Evolutionary conservation across 2,888 invertebrate genomes (phyloP).

Genomic region (Xylota sylvarum): DNA sequence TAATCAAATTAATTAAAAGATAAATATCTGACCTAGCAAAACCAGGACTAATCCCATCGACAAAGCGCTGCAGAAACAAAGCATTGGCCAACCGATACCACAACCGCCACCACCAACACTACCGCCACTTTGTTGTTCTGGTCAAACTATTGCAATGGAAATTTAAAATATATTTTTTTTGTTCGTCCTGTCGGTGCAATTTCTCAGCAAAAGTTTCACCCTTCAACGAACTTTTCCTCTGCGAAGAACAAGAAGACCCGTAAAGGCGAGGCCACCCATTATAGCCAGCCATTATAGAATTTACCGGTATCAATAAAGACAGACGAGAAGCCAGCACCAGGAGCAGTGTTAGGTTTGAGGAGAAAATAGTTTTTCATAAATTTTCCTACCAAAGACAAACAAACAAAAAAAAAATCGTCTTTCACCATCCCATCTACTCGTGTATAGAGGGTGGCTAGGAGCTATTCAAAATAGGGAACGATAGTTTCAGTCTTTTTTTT

Average conservation of each 20-base stretch:
- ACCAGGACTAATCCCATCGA: background rate
- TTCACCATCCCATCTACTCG: background rate
- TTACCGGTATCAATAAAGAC: background rate
- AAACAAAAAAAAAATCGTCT: background rate
- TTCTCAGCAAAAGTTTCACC: constrained; percentile 38
- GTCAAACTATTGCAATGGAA: constrained; percentile 39
- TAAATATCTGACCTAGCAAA: background rate
- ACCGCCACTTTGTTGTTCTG: constrained; percentile 25
- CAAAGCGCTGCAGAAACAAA: background rate
- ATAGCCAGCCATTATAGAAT: constrained; percentile 31
- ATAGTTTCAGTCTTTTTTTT: constrained; percentile 9
- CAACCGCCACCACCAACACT: background rate
- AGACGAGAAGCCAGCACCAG: background rate
- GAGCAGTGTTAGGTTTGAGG: background rate
- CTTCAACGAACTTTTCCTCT: constrained; percentile 47
- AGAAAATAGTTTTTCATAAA: background rate
- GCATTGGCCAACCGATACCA: background rate
- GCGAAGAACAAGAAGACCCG: background rate
- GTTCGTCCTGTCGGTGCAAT: constrained; percentile 28
- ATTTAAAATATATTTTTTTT: background rate
- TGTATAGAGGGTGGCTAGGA: no score
- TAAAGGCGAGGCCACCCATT: no score
- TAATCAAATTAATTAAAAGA: constrained; percentile 37
- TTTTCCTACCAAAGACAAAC: background rate
- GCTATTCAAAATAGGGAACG: background rate